Base-by-base conservation (phyloP, 1,140 invertebrate species). In the Drosophila littoralis region DNA sequence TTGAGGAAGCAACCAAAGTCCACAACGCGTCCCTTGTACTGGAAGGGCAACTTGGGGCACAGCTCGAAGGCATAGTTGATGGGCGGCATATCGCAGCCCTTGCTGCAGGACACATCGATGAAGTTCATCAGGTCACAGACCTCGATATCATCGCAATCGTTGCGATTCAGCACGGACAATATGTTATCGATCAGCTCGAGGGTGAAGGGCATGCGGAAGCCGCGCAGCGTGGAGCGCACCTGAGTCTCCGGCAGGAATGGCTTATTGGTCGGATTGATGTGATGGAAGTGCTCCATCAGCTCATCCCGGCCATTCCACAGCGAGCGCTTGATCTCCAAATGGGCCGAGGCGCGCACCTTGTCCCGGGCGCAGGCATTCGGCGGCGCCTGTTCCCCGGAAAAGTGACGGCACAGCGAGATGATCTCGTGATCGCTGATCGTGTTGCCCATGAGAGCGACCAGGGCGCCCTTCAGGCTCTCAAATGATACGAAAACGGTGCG, bases 351-450 rank as follows among this genome's bases (percentile, higher is more conserved):
- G 43, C 93, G 93, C 3, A 93, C 79, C 93, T 81, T 77, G 75
- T 84, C 88, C 72, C 65, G 67, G 76, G 86, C 77, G 89, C 77
- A 86, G 36, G 60, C 17, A 93, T 93, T 63, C 82, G 92, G 36
- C 60, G 92, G 88, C 38, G 74, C 93, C 92, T 66, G 93, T 91
- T 63, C 94, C 79, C 58, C 91, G 59, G 22, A 93, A 80, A 96
- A 97, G 72, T 94, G 92, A 69, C 96, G 93, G 1, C 95, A 94
- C 1, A 97, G 88, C 1, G 96, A 96, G 2, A 97, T 93, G 71
- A 96, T 95, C 93, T 97, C 96, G 40, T 97, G 96, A 75, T 97
- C 95, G 0, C 94, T 95, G 82, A 97, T 95, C 46, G 94, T 92
- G 13, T 95, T 94, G 12, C 94, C 94, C 91, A 96, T 91, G 9